Conservation (phyloP, 1,140 invertebrate genomes). For the Atopsyche davidsoni region DNA sequence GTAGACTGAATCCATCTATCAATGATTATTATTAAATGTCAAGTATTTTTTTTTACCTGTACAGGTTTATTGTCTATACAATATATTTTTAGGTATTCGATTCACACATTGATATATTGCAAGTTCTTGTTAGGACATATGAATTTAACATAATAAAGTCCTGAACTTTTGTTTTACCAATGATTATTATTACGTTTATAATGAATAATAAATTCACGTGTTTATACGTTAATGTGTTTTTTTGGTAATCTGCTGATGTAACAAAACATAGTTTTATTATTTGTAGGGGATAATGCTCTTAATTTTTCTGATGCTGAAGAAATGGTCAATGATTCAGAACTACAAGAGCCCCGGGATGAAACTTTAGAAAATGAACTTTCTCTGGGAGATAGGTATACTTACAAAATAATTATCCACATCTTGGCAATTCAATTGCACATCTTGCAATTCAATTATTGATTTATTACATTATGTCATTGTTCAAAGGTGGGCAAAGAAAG, state of each 20-base stretch:
- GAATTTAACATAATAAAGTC: too few relatives aligned
- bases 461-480: neutral
- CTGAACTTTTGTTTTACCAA: too few relatives aligned
- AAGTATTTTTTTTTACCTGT: too few relatives aligned
- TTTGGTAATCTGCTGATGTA: neutral
- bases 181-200: too few relatives aligned
- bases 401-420: conserved; percentile 3
- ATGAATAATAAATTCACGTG: too few relatives aligned
- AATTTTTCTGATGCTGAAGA: conserved; percentile 93
- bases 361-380: conserved; percentile 60
- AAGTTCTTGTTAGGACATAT: too few relatives aligned
- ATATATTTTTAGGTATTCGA: too few relatives aligned
- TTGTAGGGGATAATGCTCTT: conserved; percentile 58
- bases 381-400: conserved; percentile 57
- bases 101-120: too few relatives aligned
- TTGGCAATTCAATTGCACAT: conserved; percentile 6
- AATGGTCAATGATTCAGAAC: conserved; percentile 75
- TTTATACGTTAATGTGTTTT: neutral
- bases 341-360: conserved; percentile 75
- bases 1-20: too few relatives aligned
- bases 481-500: conserved; percentile 53
- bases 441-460: neutral
- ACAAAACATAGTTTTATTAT: too few relatives aligned
- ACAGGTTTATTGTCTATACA: too few relatives aligned
- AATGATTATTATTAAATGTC: too few relatives aligned